Evolutionary conservation across 30 jellyfish, hydroid and myxozoan species (phyloP), one percentile per base, ranked within the genome.

Genomic region (Aurelia sp.): DNA sequence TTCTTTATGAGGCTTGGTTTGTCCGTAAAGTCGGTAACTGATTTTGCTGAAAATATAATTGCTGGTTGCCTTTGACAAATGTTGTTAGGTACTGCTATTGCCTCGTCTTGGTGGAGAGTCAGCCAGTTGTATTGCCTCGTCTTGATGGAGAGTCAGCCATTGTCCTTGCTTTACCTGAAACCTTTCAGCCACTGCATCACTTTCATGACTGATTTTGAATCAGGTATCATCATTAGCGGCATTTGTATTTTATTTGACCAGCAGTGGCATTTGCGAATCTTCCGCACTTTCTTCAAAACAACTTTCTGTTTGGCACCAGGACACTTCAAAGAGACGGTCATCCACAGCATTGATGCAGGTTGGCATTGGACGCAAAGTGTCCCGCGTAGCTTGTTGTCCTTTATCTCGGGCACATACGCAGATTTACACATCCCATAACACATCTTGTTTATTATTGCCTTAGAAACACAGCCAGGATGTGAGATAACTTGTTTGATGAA

Each of bases 401-500:
- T 80, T 11, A 53, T 13, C 69, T 79, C 96, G 4, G 96, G 96
- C 5, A 88, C 86, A 59, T 57, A 88, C 51, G 96, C 96, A 10
- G 96, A 88, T 22, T 88, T 88, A 44, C 96, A 88, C 96, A 88
- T 88, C 6, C 96, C 96, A 74, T 88, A 80, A 64, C 96, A 88
- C 89, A 88, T 73, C 73, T 88, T 88, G 85, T 88, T 88, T 62
- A 88, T 57, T 17, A 88, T 79, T 41, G 86, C 63, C 61, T 88
- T 88, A 11, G 96, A 72, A 22, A 62, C 61, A 53, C 96, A 88
- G 11, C 96, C 96, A 22, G 91, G 96, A 62, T 88, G 96, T 23
- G 84, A 64, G 31, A 88, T 79, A 12, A 75, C 55, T 33, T 88
- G 96, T 79, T 79, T 88, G 92, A 79, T 72, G 72, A 78, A 79